phyloP scores from a whole-genome alignment of 2,797 vertebrate genomes.

The Echiichthys vipera region DNA sequence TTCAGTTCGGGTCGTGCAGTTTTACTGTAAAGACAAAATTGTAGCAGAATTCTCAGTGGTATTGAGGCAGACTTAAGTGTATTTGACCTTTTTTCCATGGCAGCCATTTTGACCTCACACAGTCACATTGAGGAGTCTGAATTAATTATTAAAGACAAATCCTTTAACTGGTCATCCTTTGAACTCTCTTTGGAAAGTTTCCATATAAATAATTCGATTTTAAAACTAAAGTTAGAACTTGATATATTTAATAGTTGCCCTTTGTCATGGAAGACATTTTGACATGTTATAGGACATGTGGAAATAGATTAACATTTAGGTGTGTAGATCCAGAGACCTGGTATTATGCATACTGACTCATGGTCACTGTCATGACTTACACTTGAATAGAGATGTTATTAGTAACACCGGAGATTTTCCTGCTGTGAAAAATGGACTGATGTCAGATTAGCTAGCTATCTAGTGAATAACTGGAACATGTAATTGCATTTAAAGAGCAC shows the following conservation, averaged over 20 bases:
- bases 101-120: conserved; percentile 54
- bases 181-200: background rate
- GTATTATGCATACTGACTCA: background rate
- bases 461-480: background rate
- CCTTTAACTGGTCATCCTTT: background rate
- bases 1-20: background rate
- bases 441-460: background rate
- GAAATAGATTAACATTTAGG: background rate
- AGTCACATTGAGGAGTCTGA: background rate
- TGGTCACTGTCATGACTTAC: background rate
- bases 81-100: conserved; percentile 57
- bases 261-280: background rate
- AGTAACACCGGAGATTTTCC: background rate
- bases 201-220: background rate
- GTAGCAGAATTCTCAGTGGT: conserved; percentile 5
- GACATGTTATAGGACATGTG: background rate
- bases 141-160: background rate
- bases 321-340: background rate
- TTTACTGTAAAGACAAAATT: background rate
- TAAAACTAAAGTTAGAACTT: background rate
- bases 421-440: background rate
- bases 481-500: background rate
- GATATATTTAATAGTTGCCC: background rate
- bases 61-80: conserved; percentile 19
- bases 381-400: background rate